A percentile compares a stretch with the other conserved stretches of the same genome.
Conservation (phyloP, 2,888 invertebrate genomes). For the Ochlodes sylvanus region DNA sequence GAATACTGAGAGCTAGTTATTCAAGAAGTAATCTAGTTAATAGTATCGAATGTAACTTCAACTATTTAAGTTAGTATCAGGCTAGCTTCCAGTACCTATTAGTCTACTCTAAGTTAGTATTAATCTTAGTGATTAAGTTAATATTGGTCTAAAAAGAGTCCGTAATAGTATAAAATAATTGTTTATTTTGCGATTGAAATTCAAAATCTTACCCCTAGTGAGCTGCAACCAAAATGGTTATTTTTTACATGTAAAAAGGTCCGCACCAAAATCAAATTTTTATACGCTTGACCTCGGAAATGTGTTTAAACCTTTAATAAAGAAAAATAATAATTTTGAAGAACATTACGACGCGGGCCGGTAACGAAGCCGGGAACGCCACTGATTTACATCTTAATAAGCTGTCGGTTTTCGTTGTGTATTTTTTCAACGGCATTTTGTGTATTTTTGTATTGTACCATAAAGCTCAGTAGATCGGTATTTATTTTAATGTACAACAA, state of each 20-base stretch:
- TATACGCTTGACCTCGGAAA: conserved; percentile 15
- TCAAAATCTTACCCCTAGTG: no score
- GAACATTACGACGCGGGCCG: background rate
- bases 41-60: no score
- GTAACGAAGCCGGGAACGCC: conserved; percentile 19
- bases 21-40: no score
- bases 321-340: conserved; percentile 15
- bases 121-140: no score
- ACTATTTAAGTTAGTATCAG: no score
- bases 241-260: conserved; percentile 16
- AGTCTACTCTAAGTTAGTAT: no score
- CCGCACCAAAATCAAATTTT: background rate
- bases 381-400: conserved; percentile 25
- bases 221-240: background rate
- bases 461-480: background rate
- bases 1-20: background rate
- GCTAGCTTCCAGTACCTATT: no score
- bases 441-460: conserved; percentile 6
- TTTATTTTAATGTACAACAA: background rate
- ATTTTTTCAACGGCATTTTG: conserved; percentile 8
- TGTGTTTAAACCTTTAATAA: conserved; percentile 16
- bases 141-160: no score
- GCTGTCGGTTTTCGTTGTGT: conserved; percentile 8
- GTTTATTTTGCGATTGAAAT: no score
- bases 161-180: no score